A percentile compares a stretch with the other conserved stretches of the same genome.
Conservation (phyloP, 2,113 vertebrate species). For the Dryoscopus gambensis region DNA sequence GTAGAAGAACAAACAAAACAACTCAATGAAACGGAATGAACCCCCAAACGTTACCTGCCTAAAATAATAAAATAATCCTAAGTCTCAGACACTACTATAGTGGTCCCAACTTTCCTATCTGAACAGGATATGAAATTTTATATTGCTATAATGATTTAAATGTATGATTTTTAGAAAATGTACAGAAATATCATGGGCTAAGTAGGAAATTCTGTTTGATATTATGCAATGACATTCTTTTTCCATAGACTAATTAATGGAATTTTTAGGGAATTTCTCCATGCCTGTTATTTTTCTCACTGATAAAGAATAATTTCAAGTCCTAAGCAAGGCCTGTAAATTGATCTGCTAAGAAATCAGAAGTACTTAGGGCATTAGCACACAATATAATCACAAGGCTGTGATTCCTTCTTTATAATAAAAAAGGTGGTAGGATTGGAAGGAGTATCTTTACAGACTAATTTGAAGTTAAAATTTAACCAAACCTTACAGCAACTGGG, state of each 20-base stretch:
- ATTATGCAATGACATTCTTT: neutral
- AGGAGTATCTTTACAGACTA: neutral
- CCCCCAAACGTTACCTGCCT: neutral
- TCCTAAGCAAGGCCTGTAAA: neutral
- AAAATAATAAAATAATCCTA: neutral
- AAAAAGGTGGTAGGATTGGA: neutral
- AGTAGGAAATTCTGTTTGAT: neutral
- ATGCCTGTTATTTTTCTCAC: neutral
- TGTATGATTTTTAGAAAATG: neutral
- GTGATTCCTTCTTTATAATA: neutral
- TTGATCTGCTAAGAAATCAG: neutral
- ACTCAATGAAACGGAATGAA: neutral
- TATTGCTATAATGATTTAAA: neutral
- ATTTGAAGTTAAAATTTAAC: neutral
- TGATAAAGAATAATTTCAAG: neutral
- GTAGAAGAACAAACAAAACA: slow-evolving; percentile 17
- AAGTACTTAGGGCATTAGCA: neutral
- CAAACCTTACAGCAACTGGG: neutral
- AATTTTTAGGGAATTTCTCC: neutral
- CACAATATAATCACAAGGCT: neutral
- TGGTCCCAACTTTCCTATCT: neutral
- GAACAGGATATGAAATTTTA: neutral
- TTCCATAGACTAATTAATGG: neutral
- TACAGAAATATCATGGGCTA: neutral
- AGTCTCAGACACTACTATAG: neutral